Conservation (phyloP, 92 coral and sea anemone species). For the Palythoa caribaeorum region DNA sequence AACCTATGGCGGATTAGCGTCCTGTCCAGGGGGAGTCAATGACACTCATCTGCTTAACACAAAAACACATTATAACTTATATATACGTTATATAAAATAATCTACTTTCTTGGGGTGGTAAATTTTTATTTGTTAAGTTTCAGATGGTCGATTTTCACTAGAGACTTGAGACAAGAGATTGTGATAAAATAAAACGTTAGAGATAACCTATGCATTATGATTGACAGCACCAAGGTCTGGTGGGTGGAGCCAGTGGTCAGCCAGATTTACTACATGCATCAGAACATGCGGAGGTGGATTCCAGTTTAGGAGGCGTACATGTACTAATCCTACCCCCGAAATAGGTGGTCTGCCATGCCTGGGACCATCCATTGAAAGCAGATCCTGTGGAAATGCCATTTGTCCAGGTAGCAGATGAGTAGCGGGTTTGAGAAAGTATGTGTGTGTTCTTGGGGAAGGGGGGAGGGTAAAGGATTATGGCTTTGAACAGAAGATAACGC, state of each 20-base stretch:
- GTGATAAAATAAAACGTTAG: too few relatives aligned
- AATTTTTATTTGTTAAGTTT: too few relatives aligned
- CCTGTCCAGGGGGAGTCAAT: too few relatives aligned
- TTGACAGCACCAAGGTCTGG: slow-evolving; percentile 31
- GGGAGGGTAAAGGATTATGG: too few relatives aligned
- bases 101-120: too few relatives aligned
- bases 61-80: too few relatives aligned
- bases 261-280: slow-evolving; percentile 57
- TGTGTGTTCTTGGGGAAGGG: neutral
- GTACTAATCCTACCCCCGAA: slow-evolving; percentile 71
- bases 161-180: too few relatives aligned
- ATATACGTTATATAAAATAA: too few relatives aligned
- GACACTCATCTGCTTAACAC: too few relatives aligned
- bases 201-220: neutral
- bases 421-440: neutral
- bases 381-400: slow-evolving; percentile 46
- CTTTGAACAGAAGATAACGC: too few relatives aligned
- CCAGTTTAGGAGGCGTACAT: slow-evolving; percentile 65
- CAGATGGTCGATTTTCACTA: too few relatives aligned
- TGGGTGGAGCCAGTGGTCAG: slow-evolving; percentile 72
- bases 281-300: slow-evolving; percentile 73
- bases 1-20: too few relatives aligned
- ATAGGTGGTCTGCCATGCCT: slow-evolving; percentile 68
- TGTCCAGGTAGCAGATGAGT: slow-evolving; percentile 59
- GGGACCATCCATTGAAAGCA: slow-evolving; percentile 57